A percentile compares a stretch with the other conserved stretches of the same genome.
Evolutionary conservation across 2,113 vertebrate genomes (phyloP).

Genomic region (Aegypius monachus): DNA sequence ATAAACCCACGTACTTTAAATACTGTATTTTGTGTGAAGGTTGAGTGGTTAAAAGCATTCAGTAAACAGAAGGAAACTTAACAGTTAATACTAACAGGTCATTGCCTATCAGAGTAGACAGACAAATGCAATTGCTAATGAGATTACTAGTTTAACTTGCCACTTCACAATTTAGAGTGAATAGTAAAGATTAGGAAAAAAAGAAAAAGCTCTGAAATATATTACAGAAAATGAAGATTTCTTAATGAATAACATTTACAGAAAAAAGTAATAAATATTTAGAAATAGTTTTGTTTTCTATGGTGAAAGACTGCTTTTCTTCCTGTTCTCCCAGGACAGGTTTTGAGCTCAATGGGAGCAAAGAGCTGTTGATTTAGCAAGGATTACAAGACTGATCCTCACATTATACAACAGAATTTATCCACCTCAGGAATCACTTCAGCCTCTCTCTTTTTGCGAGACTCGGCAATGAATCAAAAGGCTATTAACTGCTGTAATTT

Average conservation of each 20-base stretch:
- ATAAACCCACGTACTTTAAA: background rate
- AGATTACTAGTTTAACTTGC: background rate
- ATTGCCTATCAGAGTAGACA: background rate
- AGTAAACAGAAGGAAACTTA: background rate
- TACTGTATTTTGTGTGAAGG: background rate
- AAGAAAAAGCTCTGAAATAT: background rate
- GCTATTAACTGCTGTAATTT: constrained; percentile 38
- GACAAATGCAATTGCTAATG: constrained; percentile 13
- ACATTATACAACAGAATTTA: background rate
- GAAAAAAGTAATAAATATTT: background rate
- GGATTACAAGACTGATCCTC: constrained; percentile 36
- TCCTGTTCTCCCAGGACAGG: background rate
- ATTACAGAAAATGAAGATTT: background rate
- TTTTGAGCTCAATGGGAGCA: background rate
- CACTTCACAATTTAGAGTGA: background rate
- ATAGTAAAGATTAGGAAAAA: background rate
- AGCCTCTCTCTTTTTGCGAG: background rate
- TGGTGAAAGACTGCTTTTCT: background rate
- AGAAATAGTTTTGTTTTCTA: background rate
- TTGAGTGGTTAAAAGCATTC: background rate
- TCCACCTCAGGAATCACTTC: constrained; percentile 25
- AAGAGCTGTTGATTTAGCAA: constrained; percentile 18
- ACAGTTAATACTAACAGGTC: background rate
- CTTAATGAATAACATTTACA: background rate
- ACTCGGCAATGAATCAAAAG: background rate